phyloP scores from a whole-genome alignment of 2,797 vertebrate species.

The Bucorvus abyssinicus region DNA sequence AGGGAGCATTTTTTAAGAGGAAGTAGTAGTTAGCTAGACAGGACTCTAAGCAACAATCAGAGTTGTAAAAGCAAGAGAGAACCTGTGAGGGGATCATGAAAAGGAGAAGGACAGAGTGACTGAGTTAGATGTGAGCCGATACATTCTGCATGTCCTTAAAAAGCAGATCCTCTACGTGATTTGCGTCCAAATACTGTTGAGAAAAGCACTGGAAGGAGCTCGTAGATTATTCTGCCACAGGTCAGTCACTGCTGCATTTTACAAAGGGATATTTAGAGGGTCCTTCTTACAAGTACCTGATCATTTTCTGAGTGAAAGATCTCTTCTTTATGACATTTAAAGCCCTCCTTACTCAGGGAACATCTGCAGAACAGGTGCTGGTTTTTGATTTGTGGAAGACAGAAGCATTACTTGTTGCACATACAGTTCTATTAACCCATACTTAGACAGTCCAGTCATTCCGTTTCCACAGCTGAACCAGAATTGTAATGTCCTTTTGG shows the following conservation, averaged over 20 bases:
- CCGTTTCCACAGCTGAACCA: background rate
- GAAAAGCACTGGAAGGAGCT: background rate
- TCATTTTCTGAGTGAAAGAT: conserved; percentile 18
- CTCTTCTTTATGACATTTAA: background rate
- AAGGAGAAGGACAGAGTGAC: background rate
- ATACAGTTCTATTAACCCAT: background rate
- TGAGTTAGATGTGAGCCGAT: background rate
- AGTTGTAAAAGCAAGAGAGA: background rate
- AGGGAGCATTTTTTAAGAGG: background rate
- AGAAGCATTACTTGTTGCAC: background rate
- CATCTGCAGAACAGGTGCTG: background rate
- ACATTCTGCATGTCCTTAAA: background rate
- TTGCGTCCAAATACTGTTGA: background rate
- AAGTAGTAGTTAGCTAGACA: background rate
- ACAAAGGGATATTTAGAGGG: background rate
- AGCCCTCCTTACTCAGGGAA: background rate
- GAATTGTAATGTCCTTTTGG: background rate
- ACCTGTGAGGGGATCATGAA: background rate
- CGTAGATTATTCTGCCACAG: background rate
- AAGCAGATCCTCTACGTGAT: background rate
- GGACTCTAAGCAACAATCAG: background rate
- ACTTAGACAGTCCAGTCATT: background rate
- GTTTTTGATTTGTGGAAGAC: background rate
- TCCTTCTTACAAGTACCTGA: background rate
- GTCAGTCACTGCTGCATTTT: background rate